These are phyloP conservation scores for Sycophaga agraensis DNA, from an alignment of 1,140 invertebrate genomes.

Conservation along the genomic window DNA sequence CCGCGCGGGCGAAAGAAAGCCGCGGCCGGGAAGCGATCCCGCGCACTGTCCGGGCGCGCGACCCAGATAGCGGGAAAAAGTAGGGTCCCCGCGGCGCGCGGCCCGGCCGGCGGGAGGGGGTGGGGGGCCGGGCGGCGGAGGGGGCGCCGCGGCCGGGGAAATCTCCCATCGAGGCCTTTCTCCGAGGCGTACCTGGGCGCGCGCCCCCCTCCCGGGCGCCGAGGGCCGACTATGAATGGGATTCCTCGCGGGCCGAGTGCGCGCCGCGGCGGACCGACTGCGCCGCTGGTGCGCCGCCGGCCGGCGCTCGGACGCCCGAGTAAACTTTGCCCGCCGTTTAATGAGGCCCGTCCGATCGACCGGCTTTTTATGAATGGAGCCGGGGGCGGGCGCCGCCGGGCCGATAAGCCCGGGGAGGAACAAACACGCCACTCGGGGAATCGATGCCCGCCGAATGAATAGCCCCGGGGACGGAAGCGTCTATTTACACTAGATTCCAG, in stretches of 20 bases:
- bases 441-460: too few species aligned
- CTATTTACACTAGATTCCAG: conserved; percentile 37
- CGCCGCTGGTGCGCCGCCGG: not conserved
- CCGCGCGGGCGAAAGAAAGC: not conserved
- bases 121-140: not conserved
- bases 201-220: not conserved
- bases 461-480: conserved; percentile 33
- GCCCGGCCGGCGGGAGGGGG: conserved; percentile 1
- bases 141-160: not conserved
- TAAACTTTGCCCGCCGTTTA: too few species aligned
- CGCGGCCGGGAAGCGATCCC: not conserved
- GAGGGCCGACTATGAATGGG: conserved; percentile 17
- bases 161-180: conserved; percentile 17
- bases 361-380: not conserved
- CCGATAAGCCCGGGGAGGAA: too few species aligned
- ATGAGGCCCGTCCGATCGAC: too few species aligned
- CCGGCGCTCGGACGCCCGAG: not conserved
- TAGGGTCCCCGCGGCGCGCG: not conserved
- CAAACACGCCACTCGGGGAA: not conserved
- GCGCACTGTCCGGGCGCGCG: conserved; percentile 12
- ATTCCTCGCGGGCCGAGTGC: conserved; percentile 17
- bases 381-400: too few species aligned
- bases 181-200: not conserved
- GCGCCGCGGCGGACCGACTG: not conserved
- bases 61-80: conserved; percentile 13